A percentile compares a stretch with the other conserved stretches of the same genome.
phyloP scores from a whole-genome alignment of 2,113 vertebrate species.

The Natator depressus region DNA sequence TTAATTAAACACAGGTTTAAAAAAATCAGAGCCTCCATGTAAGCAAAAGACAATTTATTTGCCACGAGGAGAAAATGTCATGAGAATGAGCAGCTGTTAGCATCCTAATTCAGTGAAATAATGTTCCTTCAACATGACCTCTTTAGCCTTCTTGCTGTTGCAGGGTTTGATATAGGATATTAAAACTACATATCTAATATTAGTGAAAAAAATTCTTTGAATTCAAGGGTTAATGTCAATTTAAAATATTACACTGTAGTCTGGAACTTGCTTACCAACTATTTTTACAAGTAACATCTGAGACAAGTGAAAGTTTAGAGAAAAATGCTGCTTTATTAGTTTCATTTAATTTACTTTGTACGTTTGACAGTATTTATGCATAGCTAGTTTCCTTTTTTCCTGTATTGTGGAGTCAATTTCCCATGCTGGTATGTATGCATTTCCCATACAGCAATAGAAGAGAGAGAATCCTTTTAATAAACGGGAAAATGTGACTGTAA shows the following conservation, averaged over 20 bases:
- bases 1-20: background rate
- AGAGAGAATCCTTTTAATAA: background rate
- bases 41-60: background rate
- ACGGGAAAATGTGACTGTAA: background rate
- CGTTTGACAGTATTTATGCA: background rate
- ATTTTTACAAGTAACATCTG: background rate
- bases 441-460: background rate
- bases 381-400: background rate
- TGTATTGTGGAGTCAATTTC: background rate
- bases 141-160: background rate
- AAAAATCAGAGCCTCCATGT: background rate
- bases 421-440: background rate
- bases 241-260: background rate
- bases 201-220: background rate
- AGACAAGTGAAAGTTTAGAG: fast-evolving
- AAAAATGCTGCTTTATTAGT: background rate
- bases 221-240: background rate
- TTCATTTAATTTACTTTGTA: background rate
- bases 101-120: background rate
- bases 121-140: background rate
- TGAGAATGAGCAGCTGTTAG: background rate
- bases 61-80: background rate
- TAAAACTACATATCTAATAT: background rate
- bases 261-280: background rate
- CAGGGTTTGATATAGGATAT: background rate